Conservation (phyloP, 2,797 vertebrate species). For the Spinibarbus caldwelli region DNA sequence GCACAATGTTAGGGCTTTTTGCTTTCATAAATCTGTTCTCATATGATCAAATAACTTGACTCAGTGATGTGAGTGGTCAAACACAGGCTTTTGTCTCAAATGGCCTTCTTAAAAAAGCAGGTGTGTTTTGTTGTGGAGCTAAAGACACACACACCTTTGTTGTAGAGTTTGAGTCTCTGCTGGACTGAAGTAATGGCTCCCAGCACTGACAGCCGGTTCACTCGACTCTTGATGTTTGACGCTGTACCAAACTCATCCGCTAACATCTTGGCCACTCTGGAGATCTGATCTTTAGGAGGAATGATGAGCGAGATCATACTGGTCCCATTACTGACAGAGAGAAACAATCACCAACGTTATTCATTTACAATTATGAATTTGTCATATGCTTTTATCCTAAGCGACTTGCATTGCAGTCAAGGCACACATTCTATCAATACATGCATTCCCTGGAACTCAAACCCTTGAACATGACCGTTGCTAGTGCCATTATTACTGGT, state of each 20-base stretch:
- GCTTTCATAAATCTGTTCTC: not conserved
- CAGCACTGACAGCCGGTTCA: constrained; percentile 98
- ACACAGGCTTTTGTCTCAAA: not conserved
- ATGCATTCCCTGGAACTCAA: not conserved
- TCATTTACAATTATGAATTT: not conserved
- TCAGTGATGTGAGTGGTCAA: not conserved
- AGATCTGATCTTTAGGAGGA: constrained; percentile 99
- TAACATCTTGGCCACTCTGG: constrained; percentile 99
- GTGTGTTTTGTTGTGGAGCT: not conserved
- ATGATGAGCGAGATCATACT: constrained; percentile 99
- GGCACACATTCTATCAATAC: too few species aligned
- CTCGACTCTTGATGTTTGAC: constrained; percentile 98
- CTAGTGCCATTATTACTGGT: not conserved
- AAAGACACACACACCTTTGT: constrained; percentile 82
- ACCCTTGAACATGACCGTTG: not conserved
- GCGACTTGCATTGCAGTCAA: not conserved
- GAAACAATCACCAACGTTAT: not conserved
- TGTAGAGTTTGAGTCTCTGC: constrained; percentile 99
- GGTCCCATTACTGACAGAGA: constrained; percentile 91
- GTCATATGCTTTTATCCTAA: not conserved
- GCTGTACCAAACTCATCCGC: constrained; percentile 99
- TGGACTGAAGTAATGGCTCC: constrained; percentile 99
- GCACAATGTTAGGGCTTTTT: not conserved
- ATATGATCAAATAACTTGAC: not conserved
- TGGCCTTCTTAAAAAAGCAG: not conserved